phyloP scores from a whole-genome alignment of 2,797 vertebrate genomes.

The Lateolabrax maculatus region DNA sequence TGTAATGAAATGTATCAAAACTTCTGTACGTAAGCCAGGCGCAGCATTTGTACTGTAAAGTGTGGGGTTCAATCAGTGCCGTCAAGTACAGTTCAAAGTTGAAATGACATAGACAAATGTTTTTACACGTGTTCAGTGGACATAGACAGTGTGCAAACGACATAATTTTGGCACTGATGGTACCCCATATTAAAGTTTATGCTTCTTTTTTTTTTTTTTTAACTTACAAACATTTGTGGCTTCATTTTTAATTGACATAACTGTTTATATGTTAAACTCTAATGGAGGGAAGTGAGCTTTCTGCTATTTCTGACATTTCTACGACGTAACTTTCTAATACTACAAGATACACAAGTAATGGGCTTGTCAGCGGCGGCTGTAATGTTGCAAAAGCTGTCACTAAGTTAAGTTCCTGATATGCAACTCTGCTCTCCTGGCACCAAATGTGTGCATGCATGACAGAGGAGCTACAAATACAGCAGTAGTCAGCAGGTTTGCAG shows the following conservation, averaged over 20 bases:
- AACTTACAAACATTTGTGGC: not conserved
- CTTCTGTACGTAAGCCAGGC: not conserved
- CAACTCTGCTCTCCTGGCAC: constrained; percentile 2
- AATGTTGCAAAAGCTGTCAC: constrained; percentile 2
- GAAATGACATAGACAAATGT: too few relatives aligned
- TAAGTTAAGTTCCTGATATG: not conserved
- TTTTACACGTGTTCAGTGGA: too few relatives aligned
- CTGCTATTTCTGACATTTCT: not conserved
- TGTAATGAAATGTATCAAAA: not conserved
- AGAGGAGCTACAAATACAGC: constrained; percentile 16
- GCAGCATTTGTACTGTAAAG: too few relatives aligned
- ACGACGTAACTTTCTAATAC: not conserved
- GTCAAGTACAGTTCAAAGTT: too few relatives aligned
- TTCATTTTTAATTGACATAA: not conserved
- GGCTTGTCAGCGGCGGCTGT: not conserved
- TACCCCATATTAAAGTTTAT: too few relatives aligned
- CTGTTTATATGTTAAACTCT: not conserved
- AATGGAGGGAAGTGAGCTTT: not conserved
- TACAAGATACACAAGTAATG: fast-evolving
- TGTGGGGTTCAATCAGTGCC: too few relatives aligned
- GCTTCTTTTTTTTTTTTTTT: too few relatives aligned
- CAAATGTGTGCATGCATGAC: constrained; percentile 7
- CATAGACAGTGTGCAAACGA: too few relatives aligned
- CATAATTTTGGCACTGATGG: too few relatives aligned
- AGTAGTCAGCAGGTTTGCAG: constrained; percentile 57